phyloP scores from a whole-genome alignment of 2,888 invertebrate species.

The Aporophyla nigra region DNA sequence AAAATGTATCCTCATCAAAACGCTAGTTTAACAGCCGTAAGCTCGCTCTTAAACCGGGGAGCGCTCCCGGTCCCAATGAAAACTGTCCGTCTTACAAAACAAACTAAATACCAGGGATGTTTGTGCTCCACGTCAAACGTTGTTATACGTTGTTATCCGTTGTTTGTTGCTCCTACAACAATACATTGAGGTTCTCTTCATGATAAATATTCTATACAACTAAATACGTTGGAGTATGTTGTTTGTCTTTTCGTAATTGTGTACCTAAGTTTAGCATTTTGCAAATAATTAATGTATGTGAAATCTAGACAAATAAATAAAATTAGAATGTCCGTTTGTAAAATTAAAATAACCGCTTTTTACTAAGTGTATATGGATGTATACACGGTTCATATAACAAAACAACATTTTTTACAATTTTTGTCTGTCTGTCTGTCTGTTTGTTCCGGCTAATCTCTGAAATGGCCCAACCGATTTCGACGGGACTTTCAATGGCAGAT shows the following conservation, averaged over 20 bases:
- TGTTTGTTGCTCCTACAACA: slow-evolving; percentile 63
- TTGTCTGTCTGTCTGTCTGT: too few relatives aligned
- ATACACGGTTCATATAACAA: too few relatives aligned
- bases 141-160: slow-evolving; percentile 69
- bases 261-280: neutral
- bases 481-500: too few relatives aligned
- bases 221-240: slow-evolving; percentile 1
- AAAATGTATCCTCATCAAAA: slow-evolving; percentile 45
- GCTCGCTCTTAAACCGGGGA: slow-evolving; percentile 42
- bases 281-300: neutral
- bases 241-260: neutral
- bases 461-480: too few relatives aligned
- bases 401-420: too few relatives aligned
- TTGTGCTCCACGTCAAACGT: slow-evolving; percentile 70
- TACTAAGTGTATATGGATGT: too few relatives aligned
- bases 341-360: too few relatives aligned
- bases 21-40: slow-evolving; percentile 35
- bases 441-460: too few relatives aligned
- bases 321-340: too few relatives aligned
- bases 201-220: slow-evolving; percentile 25
- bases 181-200: slow-evolving; percentile 55
- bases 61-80: slow-evolving; percentile 58
- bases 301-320: too few relatives aligned
- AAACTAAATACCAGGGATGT: slow-evolving; percentile 71
- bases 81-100: slow-evolving; percentile 70